Conservation (phyloP, 2,113 vertebrate genomes). For the Lycocorax pyrrhopterus region DNA sequence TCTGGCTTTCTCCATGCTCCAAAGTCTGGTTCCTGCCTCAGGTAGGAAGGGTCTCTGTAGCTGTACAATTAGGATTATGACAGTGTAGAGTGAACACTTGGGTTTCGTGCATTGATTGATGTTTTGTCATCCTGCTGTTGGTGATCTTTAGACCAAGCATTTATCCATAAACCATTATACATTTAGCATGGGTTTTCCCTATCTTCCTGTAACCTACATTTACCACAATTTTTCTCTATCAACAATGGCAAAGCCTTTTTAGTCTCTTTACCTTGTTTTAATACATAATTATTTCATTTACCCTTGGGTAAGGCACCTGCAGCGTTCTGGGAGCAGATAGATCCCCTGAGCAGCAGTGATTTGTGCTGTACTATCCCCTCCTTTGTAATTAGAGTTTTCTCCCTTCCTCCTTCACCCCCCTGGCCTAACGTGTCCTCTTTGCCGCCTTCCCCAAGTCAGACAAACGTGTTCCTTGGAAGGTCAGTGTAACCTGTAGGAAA, state of each 20-base stretch:
- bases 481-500: slow-evolving; percentile 62
- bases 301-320: background rate
- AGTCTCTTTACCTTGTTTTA: background rate
- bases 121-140: background rate
- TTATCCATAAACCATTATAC: background rate
- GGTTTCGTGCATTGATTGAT: no score
- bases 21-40: background rate
- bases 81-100: background rate
- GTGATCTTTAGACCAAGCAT: background rate
- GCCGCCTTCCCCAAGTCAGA: slow-evolving; percentile 1
- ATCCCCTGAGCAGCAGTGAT: background rate
- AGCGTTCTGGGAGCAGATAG: background rate
- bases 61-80: background rate
- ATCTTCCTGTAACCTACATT: background rate
- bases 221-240: background rate
- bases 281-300: background rate
- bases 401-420: background rate
- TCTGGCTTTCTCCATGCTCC: background rate
- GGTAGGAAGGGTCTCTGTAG: no score
- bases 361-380: background rate
- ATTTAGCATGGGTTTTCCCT: background rate
- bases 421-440: background rate
- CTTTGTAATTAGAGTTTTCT: background rate
- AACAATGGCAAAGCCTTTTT: background rate
- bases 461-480: slow-evolving; percentile 29